Evolutionary conservation across 2,113 vertebrate genomes (phyloP).

Genomic region (Chelonoidis abingdonii): DNA sequence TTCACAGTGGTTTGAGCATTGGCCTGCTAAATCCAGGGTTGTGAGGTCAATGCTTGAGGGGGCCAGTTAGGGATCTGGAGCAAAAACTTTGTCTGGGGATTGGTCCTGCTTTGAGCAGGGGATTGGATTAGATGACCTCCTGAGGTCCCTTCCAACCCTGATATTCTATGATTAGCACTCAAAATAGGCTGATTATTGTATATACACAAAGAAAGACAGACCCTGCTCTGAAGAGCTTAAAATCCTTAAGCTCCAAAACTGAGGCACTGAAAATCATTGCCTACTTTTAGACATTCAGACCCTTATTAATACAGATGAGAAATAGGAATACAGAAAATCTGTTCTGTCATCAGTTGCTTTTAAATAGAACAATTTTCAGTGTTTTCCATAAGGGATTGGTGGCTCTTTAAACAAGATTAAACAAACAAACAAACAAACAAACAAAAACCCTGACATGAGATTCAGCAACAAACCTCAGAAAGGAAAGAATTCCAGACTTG

Average conservation of each 20-base stretch:
- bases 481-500: constrained; percentile 9
- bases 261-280: rapidly evolving
- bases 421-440: not conserved
- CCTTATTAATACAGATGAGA: not conserved
- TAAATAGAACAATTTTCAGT: not conserved
- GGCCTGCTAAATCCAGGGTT: too few species aligned
- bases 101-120: too few species aligned
- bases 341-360: not conserved
- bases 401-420: not conserved
- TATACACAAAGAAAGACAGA: rapidly evolving
- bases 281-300: not conserved
- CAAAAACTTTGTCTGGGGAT: too few species aligned
- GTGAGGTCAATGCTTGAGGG: too few species aligned
- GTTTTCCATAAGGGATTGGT: not conserved
- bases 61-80: too few species aligned
- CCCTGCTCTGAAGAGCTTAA: not conserved
- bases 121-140: too few species aligned
- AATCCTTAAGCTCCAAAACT: not conserved
- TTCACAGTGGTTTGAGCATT: not conserved
- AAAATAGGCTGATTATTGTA: not conserved
- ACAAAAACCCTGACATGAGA: not conserved
- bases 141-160: too few species aligned
- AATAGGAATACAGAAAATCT: not conserved
- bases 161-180: not conserved
- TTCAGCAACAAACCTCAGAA: not conserved